These are phyloP conservation scores for Triplophysa yarkandensis DNA, from an alignment of 2,797 vertebrate species.

Conservation along the genomic window DNA sequence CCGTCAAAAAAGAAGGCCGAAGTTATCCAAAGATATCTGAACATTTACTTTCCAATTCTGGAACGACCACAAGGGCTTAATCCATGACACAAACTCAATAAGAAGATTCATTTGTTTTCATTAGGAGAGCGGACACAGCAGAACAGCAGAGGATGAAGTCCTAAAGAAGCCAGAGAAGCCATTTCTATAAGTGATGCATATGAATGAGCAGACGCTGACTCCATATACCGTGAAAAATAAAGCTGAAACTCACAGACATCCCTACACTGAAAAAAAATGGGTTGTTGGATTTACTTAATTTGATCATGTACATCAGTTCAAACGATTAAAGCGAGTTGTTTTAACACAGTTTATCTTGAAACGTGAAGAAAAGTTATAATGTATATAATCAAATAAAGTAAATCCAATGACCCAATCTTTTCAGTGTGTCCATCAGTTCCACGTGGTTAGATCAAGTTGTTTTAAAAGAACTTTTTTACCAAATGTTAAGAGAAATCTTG, in stretches of 20 bases:
- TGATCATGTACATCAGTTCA: too few species aligned
- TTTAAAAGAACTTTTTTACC: too few species aligned
- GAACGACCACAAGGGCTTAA: neutral
- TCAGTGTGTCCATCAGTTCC: too few species aligned
- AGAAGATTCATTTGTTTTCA: slow-evolving; percentile 31
- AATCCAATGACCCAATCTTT: too few species aligned
- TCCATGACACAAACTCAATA: slow-evolving; percentile 42
- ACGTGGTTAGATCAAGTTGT: too few species aligned
- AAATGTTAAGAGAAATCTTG: too few species aligned
- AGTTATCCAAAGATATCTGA: neutral
- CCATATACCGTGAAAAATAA: slow-evolving; percentile 20
- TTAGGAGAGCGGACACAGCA: slow-evolving; percentile 14
- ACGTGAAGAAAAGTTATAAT: too few species aligned
- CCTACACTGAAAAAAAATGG: too few species aligned
- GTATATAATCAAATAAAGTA: too few species aligned
- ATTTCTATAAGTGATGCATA: slow-evolving; percentile 20
- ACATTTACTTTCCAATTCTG: neutral
- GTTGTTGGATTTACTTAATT: too few species aligned
- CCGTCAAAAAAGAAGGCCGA: neutral
- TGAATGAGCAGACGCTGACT: slow-evolving; percentile 40
- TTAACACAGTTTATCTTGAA: too few species aligned
- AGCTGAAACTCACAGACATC: neutral
- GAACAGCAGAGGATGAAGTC: neutral
- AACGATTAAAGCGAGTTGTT: too few species aligned
- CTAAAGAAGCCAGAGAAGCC: slow-evolving; percentile 29